Base-by-base conservation (phyloP, 1,140 invertebrate species). In the Venturia canescens region DNA sequence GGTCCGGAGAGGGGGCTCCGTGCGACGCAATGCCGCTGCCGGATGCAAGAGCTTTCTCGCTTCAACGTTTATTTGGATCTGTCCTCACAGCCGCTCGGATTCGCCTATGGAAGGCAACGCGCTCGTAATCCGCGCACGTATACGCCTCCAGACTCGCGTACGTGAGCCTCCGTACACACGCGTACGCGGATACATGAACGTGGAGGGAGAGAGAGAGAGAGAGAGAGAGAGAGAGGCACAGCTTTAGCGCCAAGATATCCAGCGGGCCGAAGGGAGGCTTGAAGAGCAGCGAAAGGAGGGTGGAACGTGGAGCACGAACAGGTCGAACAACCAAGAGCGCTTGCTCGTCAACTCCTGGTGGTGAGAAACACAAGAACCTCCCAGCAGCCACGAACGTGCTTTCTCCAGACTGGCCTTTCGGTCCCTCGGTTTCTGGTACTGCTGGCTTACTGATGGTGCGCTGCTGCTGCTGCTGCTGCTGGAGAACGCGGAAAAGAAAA, bases 401-500 rank as follows among this genome's bases (percentile, higher is more conserved):
- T 89, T 86, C 86, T 90, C 87, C 87, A 80, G 86, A 90, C 76
- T 83, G 60, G 1, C 29, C 53, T 29, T 66, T 15, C 9, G 69
- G 34, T 44, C 3, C 48, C 70, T 60, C n/a, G 70, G 70, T 38
- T 44, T 66, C 21, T 70, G 44, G 72, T 75, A 63, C 53, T 77
- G 75, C 5, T 60, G 75, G 53, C 29, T 66, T 77, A 60, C 27
- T 60, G 75, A 18, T 77, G 60, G 75, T 66, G 75, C 34, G 70
- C 89, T 90, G 86, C 84, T 80, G 81, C 85, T 86, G 87, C 27
- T n/a, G 70, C 89, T 90, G 86, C 84, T 80, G 81, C 85, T 86
- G 87, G 87, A 89, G 85, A 87, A 87, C 87, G 87, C 86, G 86
- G 88, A 88, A 90, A 88, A 87, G 86, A 80, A 50, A 48, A 79